Evolutionary conservation across 2,113 vertebrate genomes (phyloP).

Genomic region (Pluvialis apricaria): DNA sequence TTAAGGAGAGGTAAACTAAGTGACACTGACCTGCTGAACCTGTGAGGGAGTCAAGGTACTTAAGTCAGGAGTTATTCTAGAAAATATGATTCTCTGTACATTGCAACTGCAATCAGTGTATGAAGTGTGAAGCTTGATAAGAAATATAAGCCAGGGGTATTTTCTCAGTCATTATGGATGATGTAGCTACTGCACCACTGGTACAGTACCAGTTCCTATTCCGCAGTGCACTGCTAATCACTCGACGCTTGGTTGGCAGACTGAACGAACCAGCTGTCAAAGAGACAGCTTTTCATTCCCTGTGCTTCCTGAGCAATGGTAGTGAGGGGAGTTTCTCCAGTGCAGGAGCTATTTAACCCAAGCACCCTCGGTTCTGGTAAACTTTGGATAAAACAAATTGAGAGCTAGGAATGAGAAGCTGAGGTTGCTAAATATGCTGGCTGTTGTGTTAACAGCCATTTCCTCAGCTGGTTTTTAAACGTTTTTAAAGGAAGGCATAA

Average conservation of each 20-base stretch:
- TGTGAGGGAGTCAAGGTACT: neutral
- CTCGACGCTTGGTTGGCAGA: neutral
- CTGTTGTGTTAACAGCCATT: slow-evolving; percentile 5
- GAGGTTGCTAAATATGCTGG: slow-evolving; percentile 2
- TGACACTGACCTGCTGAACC: neutral
- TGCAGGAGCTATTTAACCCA: slow-evolving; percentile 21
- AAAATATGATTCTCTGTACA: neutral
- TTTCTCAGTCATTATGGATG: neutral
- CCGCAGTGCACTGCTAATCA: neutral
- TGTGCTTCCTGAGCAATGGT: neutral
- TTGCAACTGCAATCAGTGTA: neutral
- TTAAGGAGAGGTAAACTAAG: neutral
- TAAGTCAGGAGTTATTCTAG: neutral
- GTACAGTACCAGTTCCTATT: neutral
- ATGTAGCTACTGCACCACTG: neutral
- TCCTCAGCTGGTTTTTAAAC: slow-evolving; percentile 4
- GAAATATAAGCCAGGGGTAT: neutral
- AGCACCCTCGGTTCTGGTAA: slow-evolving; percentile 7
- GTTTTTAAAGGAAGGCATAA: slow-evolving; percentile 4
- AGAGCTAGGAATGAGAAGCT: slow-evolving; percentile 1
- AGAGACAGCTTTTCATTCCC: slow-evolving; percentile 1
- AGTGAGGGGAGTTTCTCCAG: neutral
- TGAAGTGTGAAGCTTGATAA: neutral
- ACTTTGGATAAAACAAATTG: slow-evolving; percentile 15
- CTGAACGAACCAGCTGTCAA: neutral